phyloP scores from a whole-genome alignment of 2,797 vertebrate species.

The Ctenosaura bakeri region DNA sequence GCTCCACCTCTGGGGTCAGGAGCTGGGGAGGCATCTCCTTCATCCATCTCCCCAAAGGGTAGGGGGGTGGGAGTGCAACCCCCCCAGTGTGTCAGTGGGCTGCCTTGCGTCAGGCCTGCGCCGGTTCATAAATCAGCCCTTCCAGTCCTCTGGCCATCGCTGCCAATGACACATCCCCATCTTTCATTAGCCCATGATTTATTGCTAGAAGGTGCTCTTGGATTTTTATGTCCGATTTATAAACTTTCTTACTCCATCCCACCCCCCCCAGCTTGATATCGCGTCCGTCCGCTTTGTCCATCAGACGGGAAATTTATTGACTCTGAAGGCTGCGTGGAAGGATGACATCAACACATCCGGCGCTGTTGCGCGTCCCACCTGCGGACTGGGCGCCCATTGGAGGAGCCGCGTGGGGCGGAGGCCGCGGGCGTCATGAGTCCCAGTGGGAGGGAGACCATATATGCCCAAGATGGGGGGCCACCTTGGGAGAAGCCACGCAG shows the following conservation, averaged over 20 bases:
- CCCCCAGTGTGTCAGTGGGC: no score
- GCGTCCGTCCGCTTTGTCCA: constrained; percentile 70
- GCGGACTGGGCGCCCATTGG: constrained; percentile 72
- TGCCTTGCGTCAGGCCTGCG: constrained; percentile 63
- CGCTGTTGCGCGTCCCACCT: constrained; percentile 77
- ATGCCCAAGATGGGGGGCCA: constrained; percentile 71
- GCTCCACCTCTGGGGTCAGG: constrained; percentile 45
- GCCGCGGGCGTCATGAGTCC: constrained; percentile 77
- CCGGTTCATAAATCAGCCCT: constrained; percentile 72
- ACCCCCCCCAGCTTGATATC: constrained; percentile 68
- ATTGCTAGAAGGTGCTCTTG: constrained; percentile 69
- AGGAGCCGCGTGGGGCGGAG: constrained; percentile 42
- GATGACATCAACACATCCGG: constrained; percentile 85
- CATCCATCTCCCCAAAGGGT: constrained; percentile 59
- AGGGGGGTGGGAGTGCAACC: background rate
- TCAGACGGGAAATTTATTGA: constrained; percentile 81
- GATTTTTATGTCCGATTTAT: constrained; percentile 75
- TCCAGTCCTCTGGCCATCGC: constrained; percentile 68
- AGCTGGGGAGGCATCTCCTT: constrained; percentile 42
- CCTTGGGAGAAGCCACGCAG: constrained; percentile 51
- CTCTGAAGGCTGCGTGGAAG: constrained; percentile 80
- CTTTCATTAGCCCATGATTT: constrained; percentile 77
- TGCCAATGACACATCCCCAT: constrained; percentile 66
- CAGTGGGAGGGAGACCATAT: constrained; percentile 67
- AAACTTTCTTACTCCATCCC: constrained; percentile 71